Base-by-base conservation (phyloP, 2,113 vertebrate species). In the Seriola dumerili region DNA sequence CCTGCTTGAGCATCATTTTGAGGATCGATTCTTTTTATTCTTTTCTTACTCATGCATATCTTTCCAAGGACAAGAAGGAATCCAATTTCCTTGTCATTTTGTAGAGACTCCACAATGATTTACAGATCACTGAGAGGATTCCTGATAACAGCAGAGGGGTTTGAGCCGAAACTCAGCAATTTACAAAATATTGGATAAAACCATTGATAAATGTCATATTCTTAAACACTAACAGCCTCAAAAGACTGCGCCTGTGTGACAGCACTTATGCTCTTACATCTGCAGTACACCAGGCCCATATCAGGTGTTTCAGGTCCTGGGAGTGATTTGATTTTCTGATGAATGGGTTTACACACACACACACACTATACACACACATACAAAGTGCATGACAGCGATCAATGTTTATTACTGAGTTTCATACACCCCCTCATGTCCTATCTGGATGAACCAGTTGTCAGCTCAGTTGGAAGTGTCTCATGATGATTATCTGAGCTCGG, bases 21-120 rank as follows among this genome's bases (percentile, higher is more conserved):
- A 16, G 40, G 50, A 90, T 91, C 59, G 52, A 89, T 94, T 91
- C n/a, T 75, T 87, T 86, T 70, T 50, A 77, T 87, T 81, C 76
- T 62, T 83, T 86, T 89, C 42, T 78, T 72, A 57, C 50, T 81
- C 55, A 68, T 90, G 74, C 75, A 90, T 89, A 87, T 83, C 75
- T 78, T 84, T 58, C 57, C 79, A 58, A 79, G 76, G 79, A 76
- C 66, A 72, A 76, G 61, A 29, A 68, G 25, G 64, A 88, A 92
- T 87, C 55, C 48, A 89, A 81, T 92, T 88, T 71, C 44, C 64
- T 83, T 25, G 42, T 72, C 46, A 76, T 76, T 84, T 34, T 54
- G 29, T n/a, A 3, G 34, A 38, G 32, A 40, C 9, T 16, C 8
- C n/a, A n/a, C 29, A 69, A n/a, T 54, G 17, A 25, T 57, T 71